Percentiles rank a stretch among this genome's conserved stretches.
Evolutionary conservation across 2,113 vertebrate genomes (phyloP).

Genomic region (Hepsetus odoe): DNA sequence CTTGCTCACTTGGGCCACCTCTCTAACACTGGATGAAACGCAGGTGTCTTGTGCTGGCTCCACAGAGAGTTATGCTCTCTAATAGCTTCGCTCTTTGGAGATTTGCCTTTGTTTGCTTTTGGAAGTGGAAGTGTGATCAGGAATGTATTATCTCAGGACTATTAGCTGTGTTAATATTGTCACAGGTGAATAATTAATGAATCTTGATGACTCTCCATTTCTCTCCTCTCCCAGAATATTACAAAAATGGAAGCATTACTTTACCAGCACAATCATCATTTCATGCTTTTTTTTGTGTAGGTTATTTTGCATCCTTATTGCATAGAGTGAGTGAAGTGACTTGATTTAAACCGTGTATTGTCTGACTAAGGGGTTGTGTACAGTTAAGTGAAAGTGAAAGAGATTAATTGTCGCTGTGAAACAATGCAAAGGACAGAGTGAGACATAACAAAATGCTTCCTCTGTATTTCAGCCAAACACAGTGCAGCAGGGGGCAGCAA

Average conservation of each 20-base stretch:
- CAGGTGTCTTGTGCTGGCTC: neutral
- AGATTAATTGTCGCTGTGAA: no score
- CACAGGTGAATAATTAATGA: constrained; percentile 52
- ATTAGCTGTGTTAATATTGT: constrained; percentile 52
- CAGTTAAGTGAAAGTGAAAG: no score
- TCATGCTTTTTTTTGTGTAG: neutral
- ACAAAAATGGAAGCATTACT: neutral
- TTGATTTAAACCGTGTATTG: neutral
- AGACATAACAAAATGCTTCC: no score
- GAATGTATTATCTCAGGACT: constrained; percentile 40
- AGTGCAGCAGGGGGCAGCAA: no score
- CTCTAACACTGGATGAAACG: neutral
- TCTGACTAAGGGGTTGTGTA: neutral
- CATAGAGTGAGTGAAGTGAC: neutral
- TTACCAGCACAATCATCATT: neutral
- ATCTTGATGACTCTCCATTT: constrained; percentile 26
- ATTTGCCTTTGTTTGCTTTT: constrained; percentile 43
- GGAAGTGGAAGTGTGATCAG: constrained; percentile 46
- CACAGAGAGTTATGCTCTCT: neutral
- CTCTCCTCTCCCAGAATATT: neutral
- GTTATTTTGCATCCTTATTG: neutral
- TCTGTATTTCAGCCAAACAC: no score
- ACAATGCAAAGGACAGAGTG: no score
- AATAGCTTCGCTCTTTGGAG: constrained; percentile 26
- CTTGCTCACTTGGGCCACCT: constrained; percentile 8